Evolutionary conservation across 2,888 invertebrate genomes (phyloP), one percentile per base, ranked within the genome.

Genomic region (Lithophane socia): DNA sequence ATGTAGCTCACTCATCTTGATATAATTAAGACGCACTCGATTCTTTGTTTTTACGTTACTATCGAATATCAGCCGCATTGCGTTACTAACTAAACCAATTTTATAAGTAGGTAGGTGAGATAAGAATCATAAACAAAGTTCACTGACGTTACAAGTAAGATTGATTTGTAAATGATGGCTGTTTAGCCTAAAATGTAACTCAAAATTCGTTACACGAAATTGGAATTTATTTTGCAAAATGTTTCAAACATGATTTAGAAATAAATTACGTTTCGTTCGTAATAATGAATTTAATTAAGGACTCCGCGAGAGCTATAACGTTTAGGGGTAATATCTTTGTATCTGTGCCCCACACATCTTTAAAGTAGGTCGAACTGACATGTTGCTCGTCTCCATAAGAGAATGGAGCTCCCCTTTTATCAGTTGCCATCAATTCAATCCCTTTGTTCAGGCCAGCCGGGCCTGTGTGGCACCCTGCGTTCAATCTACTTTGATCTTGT

Each of bases 331-430:
- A 63, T 66, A 66, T 44, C n/a, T 66, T 78, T 83, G 67, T 77
- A 61, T 76, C 60, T 72, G 73, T 61, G 68, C 75, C 73, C 76
- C 61, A 71, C 70, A 79, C 73, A 81, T 84, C 69, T 75, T 75
- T 79, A 72, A 86, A 91, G 79, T 93, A 91, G 94, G 94, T 92
- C 93, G 86, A 82, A 92, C 76, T 88, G 86, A 93, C 93, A 90
- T 94, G 94, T 93, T 94, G 94, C 94, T 87, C 88, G 79, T 85
- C 80, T 87, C 82, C 82, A 70, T 82, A 73, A 76, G 72, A 80
- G 78, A 87, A 87, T 82, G 89, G 84, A 88, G 85, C 84, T 86
- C 91, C 89, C 88, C 91, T 89, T 91, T 89, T 90, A 93, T 93
- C 92, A 91, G 88, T 88, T 85, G 86, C 88, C 91, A 91, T 92